Base-by-base conservation (phyloP, 2,113 vertebrate species). In the Serilophus lunatus region DNA sequence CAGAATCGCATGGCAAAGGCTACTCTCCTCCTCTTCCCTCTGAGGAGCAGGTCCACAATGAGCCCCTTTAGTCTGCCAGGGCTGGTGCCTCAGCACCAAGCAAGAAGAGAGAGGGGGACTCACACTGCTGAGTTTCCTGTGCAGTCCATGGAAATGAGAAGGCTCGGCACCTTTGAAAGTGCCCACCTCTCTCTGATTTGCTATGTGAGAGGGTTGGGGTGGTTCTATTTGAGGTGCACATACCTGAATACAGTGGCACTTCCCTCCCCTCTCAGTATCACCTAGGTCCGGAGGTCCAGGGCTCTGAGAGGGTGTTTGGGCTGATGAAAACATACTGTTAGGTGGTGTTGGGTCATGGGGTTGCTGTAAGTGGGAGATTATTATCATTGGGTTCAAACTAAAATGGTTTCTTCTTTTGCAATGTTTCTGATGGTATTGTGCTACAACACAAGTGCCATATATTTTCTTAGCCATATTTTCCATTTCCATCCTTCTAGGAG, bases 101-200 rank as follows among this genome's bases (percentile, higher is more conserved):
- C 1, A 2, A 42, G 38, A n/a, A 45, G 23, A 74, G 19, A 24
- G 65, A 60, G 7, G 3, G 20, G 14, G 15, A 5, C 29, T 86
- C 29, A 76, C 24, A 50, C 17, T 4, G 3, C 47, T 22, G 13
- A 19, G 10, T 59, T 40, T 25, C 50, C 22, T 0, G 0, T 75
- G 26, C 7, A 16, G 24, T 40, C 51, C 38, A 18, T 2, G 2
- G 38, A 71, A 26, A 4, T 1, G 1, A 13, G 19, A 71, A 33
- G 10, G 33, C 15, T 93, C 47, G 47, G 42, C 28, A 12, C 10
- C 36, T 13, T 10, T 33, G 45, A 35, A 60, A 64, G 64, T 38
- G 24, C 18, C 24, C 20, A 13, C n/a, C 40, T 90, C 28, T n/a
- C 31, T 63, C 25, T 3, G 0, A 31, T 23, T 14, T 38, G 16